Conservation (phyloP, 2,888 invertebrate genomes). For the Lepidonotus clava region DNA sequence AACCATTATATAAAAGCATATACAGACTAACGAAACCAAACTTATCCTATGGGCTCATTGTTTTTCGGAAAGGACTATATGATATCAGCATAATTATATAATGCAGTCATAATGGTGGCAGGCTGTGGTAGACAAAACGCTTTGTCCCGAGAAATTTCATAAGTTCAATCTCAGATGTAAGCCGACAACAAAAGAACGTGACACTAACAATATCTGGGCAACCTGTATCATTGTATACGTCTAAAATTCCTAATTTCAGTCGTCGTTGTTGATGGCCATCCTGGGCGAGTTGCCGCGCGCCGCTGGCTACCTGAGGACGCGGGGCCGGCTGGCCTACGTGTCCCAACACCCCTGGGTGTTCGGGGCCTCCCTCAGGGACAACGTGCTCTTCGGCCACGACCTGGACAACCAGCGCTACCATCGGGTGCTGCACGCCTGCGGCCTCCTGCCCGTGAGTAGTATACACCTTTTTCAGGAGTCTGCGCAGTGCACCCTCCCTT, state of each 20-base stretch:
- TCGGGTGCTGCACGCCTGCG: conserved; percentile 68
- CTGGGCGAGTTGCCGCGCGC: conserved; percentile 68
- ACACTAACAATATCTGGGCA: neutral
- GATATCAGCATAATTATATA: no score
- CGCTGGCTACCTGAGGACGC: conserved; percentile 66
- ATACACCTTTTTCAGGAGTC: no score
- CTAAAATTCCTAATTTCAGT: conserved; percentile 60
- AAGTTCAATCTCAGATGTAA: neutral
- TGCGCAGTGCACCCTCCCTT: no score
- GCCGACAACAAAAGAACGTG: neutral
- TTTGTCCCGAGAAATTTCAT: neutral
- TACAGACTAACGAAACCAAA: no score
- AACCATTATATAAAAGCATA: no score
- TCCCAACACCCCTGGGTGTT: conserved; percentile 69
- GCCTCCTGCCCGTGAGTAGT: conserved; percentile 67
- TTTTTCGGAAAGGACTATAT: no score
- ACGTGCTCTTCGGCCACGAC: conserved; percentile 69
- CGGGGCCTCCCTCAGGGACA: conserved; percentile 69
- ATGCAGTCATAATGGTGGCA: no score
- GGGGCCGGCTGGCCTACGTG: conserved; percentile 67
- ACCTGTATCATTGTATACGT: neutral
- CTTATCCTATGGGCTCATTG: no score
- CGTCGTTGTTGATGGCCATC: conserved; percentile 67
- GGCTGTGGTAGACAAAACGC: neutral
- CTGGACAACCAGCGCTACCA: conserved; percentile 66